Evolutionary conservation across 1,140 invertebrate genomes (phyloP).

Genomic region (Cephus cinctus): DNA sequence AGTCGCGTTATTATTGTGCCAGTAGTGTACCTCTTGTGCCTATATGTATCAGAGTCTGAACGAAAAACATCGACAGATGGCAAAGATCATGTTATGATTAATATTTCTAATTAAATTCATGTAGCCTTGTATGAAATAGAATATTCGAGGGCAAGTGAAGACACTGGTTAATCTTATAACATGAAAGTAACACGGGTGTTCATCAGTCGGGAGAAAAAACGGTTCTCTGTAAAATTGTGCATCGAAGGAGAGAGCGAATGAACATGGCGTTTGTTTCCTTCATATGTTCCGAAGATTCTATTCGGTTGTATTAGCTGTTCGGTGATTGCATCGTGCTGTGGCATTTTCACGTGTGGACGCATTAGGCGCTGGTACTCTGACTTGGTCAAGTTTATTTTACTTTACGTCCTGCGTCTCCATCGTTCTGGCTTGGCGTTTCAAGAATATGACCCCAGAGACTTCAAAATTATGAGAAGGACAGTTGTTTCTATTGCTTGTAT

Average conservation of each 20-base stretch:
- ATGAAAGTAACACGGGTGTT: conserved; percentile 5
- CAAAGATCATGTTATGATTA: conserved; percentile 47
- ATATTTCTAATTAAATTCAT: conserved; percentile 34
- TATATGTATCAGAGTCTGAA: conserved; percentile 12
- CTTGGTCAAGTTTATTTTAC: no score
- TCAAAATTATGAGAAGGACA: conserved; percentile 29
- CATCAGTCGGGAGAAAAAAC: conserved; percentile 21
- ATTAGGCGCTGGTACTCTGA: no score
- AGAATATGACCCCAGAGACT: background rate
- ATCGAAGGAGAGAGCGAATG: conserved; percentile 35
- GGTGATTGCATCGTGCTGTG: no score
- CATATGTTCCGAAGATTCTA: conserved; percentile 30
- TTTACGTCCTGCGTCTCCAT: no score
- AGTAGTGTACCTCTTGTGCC: background rate
- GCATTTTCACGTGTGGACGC: no score
- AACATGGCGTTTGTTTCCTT: conserved; percentile 53
- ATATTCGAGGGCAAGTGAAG: conserved; percentile 1
- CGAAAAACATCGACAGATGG: conserved; percentile 50
- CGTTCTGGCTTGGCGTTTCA: no score
- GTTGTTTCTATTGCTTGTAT: conserved; percentile 23
- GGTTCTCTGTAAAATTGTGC: conserved; percentile 26
- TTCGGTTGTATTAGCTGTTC: conserved; percentile 7
- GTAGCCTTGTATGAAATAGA: conserved; percentile 8
- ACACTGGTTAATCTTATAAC: background rate
- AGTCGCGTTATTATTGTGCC: conserved; percentile 5